Percentiles rank a stretch among this genome's conserved stretches.
Conservation (phyloP, 2,888 invertebrate genomes). For the Agrochola circellaris region DNA sequence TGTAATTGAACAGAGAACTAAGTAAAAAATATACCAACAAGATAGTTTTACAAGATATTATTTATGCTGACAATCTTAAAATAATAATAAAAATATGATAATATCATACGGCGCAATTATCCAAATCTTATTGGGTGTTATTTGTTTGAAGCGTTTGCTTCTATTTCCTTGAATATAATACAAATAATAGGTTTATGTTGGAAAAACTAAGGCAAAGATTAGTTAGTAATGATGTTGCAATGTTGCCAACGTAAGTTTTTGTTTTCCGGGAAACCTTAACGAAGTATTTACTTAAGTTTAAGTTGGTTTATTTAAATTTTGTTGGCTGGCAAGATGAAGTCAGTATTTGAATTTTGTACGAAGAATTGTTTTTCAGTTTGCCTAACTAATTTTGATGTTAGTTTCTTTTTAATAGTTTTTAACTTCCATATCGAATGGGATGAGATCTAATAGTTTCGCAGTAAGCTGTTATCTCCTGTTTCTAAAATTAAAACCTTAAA, state of each 20-base stretch:
- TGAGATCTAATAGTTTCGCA: not conserved
- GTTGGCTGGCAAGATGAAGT: not conserved
- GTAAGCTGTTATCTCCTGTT: not conserved
- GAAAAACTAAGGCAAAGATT: too few species aligned
- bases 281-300: slow-evolving; percentile 23
- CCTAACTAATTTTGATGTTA: not conserved
- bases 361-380: not conserved
- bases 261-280: slow-evolving; percentile 15
- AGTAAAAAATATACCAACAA: too few species aligned
- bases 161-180: too few species aligned
- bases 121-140: too few species aligned
- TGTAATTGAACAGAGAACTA: too few species aligned
- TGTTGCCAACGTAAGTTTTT: slow-evolving; percentile 7
- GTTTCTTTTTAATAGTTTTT: not conserved
- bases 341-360: not conserved
- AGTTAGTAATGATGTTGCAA: slow-evolving; percentile 2
- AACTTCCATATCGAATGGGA: too few species aligned
- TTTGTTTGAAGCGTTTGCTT: too few species aligned
- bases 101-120: too few species aligned
- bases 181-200: too few species aligned
- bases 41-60: too few species aligned
- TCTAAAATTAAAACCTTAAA: not conserved
- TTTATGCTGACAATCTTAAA: too few species aligned
- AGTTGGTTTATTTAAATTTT: slow-evolving; percentile 11
- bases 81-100: too few species aligned